Percentiles rank a stretch among this genome's conserved stretches.
Conservation (phyloP, 2,113 vertebrate genomes). For the Panurus biarmicus region DNA sequence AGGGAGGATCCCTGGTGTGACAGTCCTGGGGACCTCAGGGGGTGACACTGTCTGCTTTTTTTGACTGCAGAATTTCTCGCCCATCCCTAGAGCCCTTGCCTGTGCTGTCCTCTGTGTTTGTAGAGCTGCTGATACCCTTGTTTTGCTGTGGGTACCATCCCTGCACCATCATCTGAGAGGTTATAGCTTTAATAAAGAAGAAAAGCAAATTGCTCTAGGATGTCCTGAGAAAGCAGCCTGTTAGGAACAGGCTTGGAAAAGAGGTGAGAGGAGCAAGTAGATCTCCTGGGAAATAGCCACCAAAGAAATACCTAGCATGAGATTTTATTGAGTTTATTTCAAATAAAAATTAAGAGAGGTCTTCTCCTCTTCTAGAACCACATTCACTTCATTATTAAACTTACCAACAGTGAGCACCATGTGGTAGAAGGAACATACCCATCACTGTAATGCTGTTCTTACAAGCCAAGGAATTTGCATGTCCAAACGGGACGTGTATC, state of each 20-base stretch:
- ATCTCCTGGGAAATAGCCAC: background rate
- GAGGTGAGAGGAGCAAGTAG: background rate
- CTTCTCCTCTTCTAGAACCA: background rate
- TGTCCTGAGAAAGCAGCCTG: background rate
- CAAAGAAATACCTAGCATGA: background rate
- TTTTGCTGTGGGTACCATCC: background rate
- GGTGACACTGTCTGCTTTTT: background rate
- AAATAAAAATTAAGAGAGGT: background rate
- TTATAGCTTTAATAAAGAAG: background rate
- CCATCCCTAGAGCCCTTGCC: background rate
- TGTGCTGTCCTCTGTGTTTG: background rate
- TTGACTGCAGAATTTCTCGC: background rate
- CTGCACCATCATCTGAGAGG: background rate
- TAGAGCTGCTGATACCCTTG: background rate
- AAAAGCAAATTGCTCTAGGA: background rate
- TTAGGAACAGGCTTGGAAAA: background rate
- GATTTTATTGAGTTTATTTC: background rate
- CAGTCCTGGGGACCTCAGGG: background rate
- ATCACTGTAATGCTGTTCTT: background rate
- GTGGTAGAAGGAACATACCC: conserved; percentile 2
- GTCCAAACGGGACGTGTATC: conserved; percentile 20
- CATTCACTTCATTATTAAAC: background rate
- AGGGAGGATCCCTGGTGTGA: background rate
- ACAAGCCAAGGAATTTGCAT: conserved; percentile 36
- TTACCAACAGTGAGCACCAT: background rate